These are phyloP conservation scores for Siphlonurus alternatus DNA, from an alignment of 2,888 invertebrate species.

Conservation along the genomic window DNA sequence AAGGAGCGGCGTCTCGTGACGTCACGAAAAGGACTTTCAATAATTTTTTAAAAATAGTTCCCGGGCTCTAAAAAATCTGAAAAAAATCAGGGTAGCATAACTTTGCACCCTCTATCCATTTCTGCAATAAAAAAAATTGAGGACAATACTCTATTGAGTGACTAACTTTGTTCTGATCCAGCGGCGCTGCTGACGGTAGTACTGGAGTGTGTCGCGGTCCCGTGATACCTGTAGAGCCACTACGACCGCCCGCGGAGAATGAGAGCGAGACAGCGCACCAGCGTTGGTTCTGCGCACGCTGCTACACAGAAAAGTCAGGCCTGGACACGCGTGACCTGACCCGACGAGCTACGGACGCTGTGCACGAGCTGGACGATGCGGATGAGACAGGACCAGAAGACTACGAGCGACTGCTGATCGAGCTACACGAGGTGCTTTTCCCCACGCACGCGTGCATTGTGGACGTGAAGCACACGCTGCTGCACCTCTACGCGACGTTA, in stretches of 20 bases:
- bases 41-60: no score
- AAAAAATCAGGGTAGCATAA: no score
- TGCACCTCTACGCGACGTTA: conserved; percentile 10
- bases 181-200: background rate
- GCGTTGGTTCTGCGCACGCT: background rate
- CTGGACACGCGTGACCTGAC: background rate
- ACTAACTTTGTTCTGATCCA: no score
- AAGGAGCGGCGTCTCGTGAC: no score
- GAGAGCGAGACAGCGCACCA: background rate
- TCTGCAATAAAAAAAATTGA: no score
- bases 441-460: conserved; percentile 11
- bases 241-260: background rate
- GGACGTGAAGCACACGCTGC: conserved; percentile 11
- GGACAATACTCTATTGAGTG: no score
- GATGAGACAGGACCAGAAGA: conserved; percentile 12
- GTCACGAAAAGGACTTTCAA: no score
- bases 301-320: background rate
- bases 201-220: no score
- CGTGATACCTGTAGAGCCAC: background rate
- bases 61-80: no score
- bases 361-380: conserved; percentile 12
- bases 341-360: conserved; percentile 8
- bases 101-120: no score
- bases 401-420: conserved; percentile 13
- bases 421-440: conserved; percentile 7